A percentile compares a stretch with the other conserved stretches of the same genome.
These are phyloP conservation scores for Scaptomyza reducta DNA, from an alignment of 2,888 invertebrate species.

Conservation along the genomic window DNA sequence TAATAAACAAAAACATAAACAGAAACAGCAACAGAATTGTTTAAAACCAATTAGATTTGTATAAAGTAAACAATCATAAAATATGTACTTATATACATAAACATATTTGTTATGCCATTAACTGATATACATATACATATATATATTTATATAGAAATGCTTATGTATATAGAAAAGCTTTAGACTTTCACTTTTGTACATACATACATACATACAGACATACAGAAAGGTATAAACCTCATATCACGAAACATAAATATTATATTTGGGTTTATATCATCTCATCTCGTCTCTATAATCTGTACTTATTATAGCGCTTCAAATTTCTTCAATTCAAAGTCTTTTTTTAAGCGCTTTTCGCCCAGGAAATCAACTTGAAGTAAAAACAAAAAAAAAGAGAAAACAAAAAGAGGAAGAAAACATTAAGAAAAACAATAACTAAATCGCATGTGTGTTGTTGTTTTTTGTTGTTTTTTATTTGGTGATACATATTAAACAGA, in stretches of 20 bases:
- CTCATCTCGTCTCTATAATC: no score
- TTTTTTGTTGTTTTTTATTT: slow-evolving; percentile 48
- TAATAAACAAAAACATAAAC: background rate
- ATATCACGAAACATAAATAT: slow-evolving; percentile 4
- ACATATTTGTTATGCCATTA: slow-evolving; percentile 39
- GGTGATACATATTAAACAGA: slow-evolving; percentile 56
- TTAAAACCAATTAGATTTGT: slow-evolving; percentile 22
- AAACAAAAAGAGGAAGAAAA: background rate
- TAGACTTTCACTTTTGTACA: slow-evolving; percentile 21
- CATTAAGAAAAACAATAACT: slow-evolving; percentile 52
- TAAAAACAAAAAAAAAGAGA: slow-evolving; percentile 1
- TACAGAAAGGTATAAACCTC: background rate
- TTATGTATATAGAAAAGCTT: slow-evolving; percentile 26
- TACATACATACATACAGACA: slow-evolving; percentile 1
- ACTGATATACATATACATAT: slow-evolving; percentile 23
- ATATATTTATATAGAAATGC: slow-evolving; percentile 20
- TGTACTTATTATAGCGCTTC: background rate
- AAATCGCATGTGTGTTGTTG: slow-evolving; percentile 63
- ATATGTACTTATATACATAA: slow-evolving; percentile 3
- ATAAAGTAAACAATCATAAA: slow-evolving; percentile 6
- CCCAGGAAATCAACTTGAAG: slow-evolving; percentile 23
- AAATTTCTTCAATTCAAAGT: slow-evolving; percentile 6
- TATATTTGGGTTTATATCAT: no score
- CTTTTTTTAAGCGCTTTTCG: slow-evolving; percentile 33
- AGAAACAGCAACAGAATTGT: slow-evolving; percentile 29